Evolutionary conservation across 1,140 invertebrate species (phyloP).

Genomic region (Leguminivora glycinivorella): DNA sequence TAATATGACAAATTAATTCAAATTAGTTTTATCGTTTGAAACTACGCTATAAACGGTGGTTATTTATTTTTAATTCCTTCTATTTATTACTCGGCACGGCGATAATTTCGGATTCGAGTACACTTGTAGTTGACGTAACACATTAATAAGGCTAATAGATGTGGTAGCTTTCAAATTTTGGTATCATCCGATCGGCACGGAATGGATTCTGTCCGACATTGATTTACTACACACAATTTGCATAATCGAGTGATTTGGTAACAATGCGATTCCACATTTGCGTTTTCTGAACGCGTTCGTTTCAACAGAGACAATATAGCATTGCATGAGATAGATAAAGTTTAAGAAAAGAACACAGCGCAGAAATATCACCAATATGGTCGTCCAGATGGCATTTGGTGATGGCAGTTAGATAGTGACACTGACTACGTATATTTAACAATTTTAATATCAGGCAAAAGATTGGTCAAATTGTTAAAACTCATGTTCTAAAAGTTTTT

Average conservation of each 20-base stretch:
- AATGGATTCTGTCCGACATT: background rate
- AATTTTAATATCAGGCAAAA: no score
- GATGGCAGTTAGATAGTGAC: no score
- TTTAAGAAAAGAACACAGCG: no score
- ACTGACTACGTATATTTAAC: no score
- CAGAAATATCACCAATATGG: no score
- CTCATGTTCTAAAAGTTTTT: no score
- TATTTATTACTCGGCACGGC: slow-evolving; percentile 18
- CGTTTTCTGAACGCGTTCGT: background rate
- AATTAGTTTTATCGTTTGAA: slow-evolving; percentile 12
- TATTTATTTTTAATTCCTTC: slow-evolving; percentile 22
- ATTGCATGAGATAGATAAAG: no score
- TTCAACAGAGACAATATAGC: no score
- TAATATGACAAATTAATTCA: slow-evolving; percentile 26
- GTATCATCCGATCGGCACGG: slow-evolving; percentile 18
- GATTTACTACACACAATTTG: slow-evolving; percentile 14
- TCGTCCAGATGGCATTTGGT: no score
- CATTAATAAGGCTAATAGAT: slow-evolving; percentile 22
- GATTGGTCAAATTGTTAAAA: no score
- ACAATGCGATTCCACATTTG: slow-evolving; percentile 24
- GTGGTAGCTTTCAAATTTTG: slow-evolving; percentile 23
- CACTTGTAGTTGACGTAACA: slow-evolving; percentile 8
- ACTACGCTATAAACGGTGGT: background rate
- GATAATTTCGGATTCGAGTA: slow-evolving; percentile 23
- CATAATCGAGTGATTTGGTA: slow-evolving; percentile 27